These are phyloP conservation scores for Ormyrus nitidulus DNA, from an alignment of 2,888 invertebrate species.

Conservation along the genomic window DNA sequence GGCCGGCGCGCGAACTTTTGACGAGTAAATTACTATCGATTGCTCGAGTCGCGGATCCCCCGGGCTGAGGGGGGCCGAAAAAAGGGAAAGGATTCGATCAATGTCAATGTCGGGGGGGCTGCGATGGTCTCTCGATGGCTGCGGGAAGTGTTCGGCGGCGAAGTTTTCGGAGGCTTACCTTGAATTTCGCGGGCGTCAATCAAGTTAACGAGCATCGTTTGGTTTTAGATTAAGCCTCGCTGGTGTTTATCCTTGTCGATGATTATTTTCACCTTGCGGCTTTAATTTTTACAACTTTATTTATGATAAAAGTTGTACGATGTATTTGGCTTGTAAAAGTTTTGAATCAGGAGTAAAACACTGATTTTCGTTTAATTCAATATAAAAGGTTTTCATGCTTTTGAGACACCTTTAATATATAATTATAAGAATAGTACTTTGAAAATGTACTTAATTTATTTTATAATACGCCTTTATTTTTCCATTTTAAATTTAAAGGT, in stretches of 20 bases:
- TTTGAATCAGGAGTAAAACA: too few species aligned
- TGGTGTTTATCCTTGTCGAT: neutral
- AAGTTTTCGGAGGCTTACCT: neutral
- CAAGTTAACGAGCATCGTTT: neutral
- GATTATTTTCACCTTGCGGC: neutral
- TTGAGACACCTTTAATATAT: too few species aligned
- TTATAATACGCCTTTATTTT: too few species aligned
- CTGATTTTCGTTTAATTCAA: too few species aligned
- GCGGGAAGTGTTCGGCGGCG: neutral
- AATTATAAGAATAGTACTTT: too few species aligned
- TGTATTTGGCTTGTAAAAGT: too few species aligned
- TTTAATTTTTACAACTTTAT: too few species aligned
- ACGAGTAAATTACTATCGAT: conserved; percentile 47
- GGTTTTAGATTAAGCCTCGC: neutral
- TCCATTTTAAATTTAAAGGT: too few species aligned
- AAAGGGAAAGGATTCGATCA: conserved; percentile 24
- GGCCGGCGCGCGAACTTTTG: conserved; percentile 29
- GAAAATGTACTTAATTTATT: too few species aligned
- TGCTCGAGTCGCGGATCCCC: conserved; percentile 1
- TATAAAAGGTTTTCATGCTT: too few species aligned
- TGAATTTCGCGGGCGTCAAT: conserved; percentile 8
- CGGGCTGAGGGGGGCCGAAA: neutral
- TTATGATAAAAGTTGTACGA: too few species aligned
- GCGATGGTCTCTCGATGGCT: too few species aligned
- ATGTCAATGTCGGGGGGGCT: conserved; percentile 33